Conservation (phyloP, 2,113 vertebrate genomes). For the Zosterops japonicus region DNA sequence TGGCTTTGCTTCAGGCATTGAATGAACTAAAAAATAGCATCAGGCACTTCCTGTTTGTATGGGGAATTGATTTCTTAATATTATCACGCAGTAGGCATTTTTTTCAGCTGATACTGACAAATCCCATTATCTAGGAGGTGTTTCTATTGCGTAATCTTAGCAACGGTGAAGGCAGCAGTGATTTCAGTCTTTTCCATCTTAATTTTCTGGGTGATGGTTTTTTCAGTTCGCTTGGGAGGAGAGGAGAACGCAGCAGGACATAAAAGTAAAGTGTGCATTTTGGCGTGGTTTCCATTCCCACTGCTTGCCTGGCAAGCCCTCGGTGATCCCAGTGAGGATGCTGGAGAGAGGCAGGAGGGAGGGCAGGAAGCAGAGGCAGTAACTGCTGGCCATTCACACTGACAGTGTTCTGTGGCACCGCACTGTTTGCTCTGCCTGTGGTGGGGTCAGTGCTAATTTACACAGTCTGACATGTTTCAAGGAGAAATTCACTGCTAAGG, state of each 20-base stretch:
- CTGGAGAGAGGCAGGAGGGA: not conserved
- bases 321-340: rapidly evolving
- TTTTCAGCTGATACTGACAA: slow-evolving; percentile 34
- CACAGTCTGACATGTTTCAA: not conserved
- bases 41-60: not conserved
- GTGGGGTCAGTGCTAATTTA: not conserved
- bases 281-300: not conserved
- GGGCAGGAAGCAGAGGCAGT: not conserved
- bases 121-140: not conserved
- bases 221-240: not conserved
- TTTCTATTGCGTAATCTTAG: not conserved
- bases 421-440: rapidly evolving
- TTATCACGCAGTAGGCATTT: not conserved
- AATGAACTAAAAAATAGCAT: not conserved
- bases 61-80: not conserved
- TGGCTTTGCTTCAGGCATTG: not conserved
- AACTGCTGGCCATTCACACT: rapidly evolving
- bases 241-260: not conserved
- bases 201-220: not conserved
- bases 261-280: not conserved
- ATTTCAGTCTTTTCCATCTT: slow-evolving; percentile 2
- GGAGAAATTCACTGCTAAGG: not conserved
- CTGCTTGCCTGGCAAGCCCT: not conserved
- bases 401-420: rapidly evolving
- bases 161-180: not conserved